phyloP scores from a whole-genome alignment of 2,888 invertebrate species.

The Aspidapion aeneum region DNA sequence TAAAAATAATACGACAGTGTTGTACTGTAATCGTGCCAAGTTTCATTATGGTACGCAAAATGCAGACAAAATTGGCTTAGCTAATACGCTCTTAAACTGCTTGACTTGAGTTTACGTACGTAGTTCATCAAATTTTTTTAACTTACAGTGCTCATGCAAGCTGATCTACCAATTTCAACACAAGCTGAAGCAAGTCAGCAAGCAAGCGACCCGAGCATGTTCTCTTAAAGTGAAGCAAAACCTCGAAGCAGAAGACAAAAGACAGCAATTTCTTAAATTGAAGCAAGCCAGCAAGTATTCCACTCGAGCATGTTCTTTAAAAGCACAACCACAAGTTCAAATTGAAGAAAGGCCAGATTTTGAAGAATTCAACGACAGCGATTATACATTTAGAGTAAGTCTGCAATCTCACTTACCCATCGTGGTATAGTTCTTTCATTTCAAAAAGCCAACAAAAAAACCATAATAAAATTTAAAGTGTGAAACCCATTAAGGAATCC shows the following conservation, averaged over 20 bases:
- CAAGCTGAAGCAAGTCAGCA: slow-evolving; percentile 52
- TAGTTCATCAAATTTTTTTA: no score
- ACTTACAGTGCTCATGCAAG: slow-evolving; percentile 57
- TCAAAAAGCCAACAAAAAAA: no score
- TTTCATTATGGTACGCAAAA: no score
- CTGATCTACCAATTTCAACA: slow-evolving; percentile 70
- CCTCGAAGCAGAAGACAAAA: slow-evolving; percentile 2
- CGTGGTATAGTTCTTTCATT: no score
- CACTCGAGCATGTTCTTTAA: slow-evolving; percentile 43
- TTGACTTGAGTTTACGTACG: no score
- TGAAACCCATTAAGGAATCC: no score
- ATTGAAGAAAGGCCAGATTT: slow-evolving; percentile 35
- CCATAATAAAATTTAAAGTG: no score
- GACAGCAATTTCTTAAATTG: slow-evolving; percentile 47
- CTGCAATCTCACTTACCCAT: not conserved
- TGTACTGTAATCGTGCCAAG: no score
- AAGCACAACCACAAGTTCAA: slow-evolving; percentile 30
- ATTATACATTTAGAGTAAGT: slow-evolving; percentile 58
- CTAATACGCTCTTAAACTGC: no score
- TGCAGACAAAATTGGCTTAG: no score
- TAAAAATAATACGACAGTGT: no score
- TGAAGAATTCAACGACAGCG: slow-evolving; percentile 35
- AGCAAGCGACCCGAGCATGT: slow-evolving; percentile 44
- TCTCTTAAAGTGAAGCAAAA: slow-evolving; percentile 44
- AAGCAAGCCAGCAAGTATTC: slow-evolving; percentile 44